Base-by-base conservation (phyloP, 2,888 invertebrate species). In the Cacoxenus indagator region DNA sequence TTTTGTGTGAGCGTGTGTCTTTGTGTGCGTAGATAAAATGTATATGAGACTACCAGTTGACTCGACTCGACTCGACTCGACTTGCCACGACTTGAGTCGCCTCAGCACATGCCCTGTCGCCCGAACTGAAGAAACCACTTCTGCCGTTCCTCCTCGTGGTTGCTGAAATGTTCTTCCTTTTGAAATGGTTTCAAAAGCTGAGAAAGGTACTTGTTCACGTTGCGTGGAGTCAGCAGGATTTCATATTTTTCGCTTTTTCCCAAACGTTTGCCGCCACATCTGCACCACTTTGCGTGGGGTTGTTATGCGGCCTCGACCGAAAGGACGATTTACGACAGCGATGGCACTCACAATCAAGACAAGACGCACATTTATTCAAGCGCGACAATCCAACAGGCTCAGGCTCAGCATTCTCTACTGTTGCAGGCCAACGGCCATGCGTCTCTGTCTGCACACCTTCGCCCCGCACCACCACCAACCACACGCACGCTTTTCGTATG, bases 191-290 rank as follows among this genome's bases (percentile, higher is more conserved):
- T 24, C 51, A 5, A 27, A 62, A 45, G n/a, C 22, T 43, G 29
- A 62, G 45, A 26, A 26, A 45, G 22, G 22, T 45, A 45, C 43
- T 43, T 19, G 45, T 24, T 9, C 26, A 14, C 6, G 55, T 55
- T 43, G 11, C 45, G 43, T 62, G 45, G 22, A 62, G 45, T 62
- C 61, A 62, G 61, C 61, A 62, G 45, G 45, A 62, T 62, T 62
- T 45, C 61, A 62, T 24, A 43, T 61, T n/a, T 31, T 29, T 31
- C 6, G 5, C 14, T 5, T 31, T 31, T 59, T 59, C 31, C 17
- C 70, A 70, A 70, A 73, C 75, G 72, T 75, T 72, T 73, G 73
- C 75, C 75, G 51, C 57, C 70, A 67, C 71, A 75, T 75, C 75
- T 73, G 75, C 75, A 69, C 71, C 72, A 72, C 45, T 45, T 17